Base-by-base conservation (phyloP, 1,140 invertebrate species). In the Psix sp. region DNA sequence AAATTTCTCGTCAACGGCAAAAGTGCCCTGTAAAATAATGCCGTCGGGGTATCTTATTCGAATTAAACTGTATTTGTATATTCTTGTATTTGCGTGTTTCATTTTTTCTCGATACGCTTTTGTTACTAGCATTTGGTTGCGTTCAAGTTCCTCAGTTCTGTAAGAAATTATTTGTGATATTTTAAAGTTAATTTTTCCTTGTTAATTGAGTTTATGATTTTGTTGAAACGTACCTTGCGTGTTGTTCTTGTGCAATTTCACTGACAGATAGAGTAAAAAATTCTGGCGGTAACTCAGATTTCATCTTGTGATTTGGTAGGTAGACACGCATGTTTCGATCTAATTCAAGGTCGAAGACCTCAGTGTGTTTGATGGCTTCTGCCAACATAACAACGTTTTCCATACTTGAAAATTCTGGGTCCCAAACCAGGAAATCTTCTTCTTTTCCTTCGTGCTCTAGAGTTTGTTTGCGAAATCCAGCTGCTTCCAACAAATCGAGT, bases 41-140 rank as follows among this genome's bases (percentile, higher is more conserved):
- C 93, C 93, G 88, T 98, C 94, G 0, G 96, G 96, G 84, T 98
- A 96, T 42, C 93, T 89, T 54, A 98, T 89, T 70, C 96, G 85
- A 38, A 98, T 92, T 1, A 97, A 85, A 4, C 93, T 90, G 80
- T 93, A 98, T 76, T 93, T 93, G 82, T 98, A 98, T 84, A 93
- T 93, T 49, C 92, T 89, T 75, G 93, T 89, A 79, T 94, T 93
- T 45, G 92, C 86, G 56, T 92, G 81, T 82, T 96, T 94, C 40
- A 96, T 93, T 76, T 93, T 93, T 83, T 98, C 96, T 9, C 96
- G 84, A 94, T 98, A 97, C 0, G 94, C 95, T 88, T 96, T 97
- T 0, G 96, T 98, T 49, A 94, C 88, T 1, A 98, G 83, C 88
- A 95, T 93, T 76, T 94, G 90, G 75, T 91, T 91, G 79, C 90